These are phyloP conservation scores for Villa cingulata DNA, from an alignment of 2,888 invertebrate species.

Conservation along the genomic window DNA sequence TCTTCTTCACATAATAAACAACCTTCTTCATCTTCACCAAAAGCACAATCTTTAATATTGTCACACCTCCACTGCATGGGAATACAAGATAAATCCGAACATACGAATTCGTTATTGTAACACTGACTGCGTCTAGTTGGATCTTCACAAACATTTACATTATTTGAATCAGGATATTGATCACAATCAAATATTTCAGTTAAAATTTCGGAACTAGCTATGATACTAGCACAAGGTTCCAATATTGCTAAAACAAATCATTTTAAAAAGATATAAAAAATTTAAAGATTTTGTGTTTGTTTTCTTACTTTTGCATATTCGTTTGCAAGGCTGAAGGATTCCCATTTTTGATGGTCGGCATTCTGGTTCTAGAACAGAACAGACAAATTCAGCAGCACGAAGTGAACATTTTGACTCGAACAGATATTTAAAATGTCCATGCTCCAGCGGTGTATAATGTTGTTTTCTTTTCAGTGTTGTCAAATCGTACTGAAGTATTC, in stretches of 20 bases:
- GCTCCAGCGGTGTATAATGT: conserved; percentile 21
- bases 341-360: conserved; percentile 46
- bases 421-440: conserved; percentile 46
- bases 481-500: conserved; percentile 51
- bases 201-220: conserved; percentile 42
- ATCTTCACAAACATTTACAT: conserved; percentile 41
- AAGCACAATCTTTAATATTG: conserved; percentile 37
- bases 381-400: conserved; percentile 46
- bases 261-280: not conserved
- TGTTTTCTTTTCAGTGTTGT: conserved; percentile 37
- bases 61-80: conserved; percentile 46
- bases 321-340: conserved; percentile 48
- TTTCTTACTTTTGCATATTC: conserved; percentile 51
- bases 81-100: conserved; percentile 46
- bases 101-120: conserved; percentile 41
- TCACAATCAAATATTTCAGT: conserved; percentile 46
- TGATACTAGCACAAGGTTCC: conserved; percentile 46
- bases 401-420: conserved; percentile 50
- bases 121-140: conserved; percentile 40
- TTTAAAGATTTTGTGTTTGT: not conserved
- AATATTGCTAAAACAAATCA: conserved; percentile 40
- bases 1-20: conserved; percentile 36
- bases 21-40: conserved; percentile 37
- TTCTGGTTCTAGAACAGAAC: conserved; percentile 51
- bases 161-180: conserved; percentile 42